These are phyloP conservation scores for Cephus rjabovi DNA, from an alignment of 2,888 invertebrate species.

Conservation along the genomic window DNA sequence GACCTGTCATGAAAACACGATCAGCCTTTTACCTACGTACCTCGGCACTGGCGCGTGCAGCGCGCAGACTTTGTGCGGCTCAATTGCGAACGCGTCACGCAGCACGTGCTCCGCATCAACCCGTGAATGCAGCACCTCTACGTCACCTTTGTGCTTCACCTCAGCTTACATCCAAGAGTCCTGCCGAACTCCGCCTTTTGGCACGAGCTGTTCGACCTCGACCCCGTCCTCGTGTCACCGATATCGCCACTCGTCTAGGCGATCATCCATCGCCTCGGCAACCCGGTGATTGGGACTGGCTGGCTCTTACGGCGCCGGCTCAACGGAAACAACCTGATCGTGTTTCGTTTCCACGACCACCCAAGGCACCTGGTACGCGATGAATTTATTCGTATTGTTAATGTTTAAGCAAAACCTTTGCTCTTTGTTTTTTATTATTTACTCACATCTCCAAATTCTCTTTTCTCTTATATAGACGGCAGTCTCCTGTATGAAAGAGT, in stretches of 20 bases:
- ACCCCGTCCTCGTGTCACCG: constrained; percentile 70
- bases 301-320: constrained; percentile 78
- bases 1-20: constrained; percentile 97
- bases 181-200: constrained; percentile 56
- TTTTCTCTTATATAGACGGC: constrained; percentile 74
- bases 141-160: constrained; percentile 64
- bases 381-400: neutral
- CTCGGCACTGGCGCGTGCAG: constrained; percentile 89
- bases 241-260: constrained; percentile 78
- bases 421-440: constrained; percentile 1
- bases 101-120: constrained; percentile 84
- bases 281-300: constrained; percentile 75
- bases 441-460: constrained; percentile 1
- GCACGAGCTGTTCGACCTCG: constrained; percentile 59
- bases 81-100: constrained; percentile 87
- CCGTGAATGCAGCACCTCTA: constrained; percentile 62
- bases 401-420: neutral
- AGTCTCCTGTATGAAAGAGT: constrained; percentile 89
- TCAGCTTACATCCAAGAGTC: constrained; percentile 55
- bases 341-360: constrained; percentile 90
- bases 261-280: constrained; percentile 68
- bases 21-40: constrained; percentile 96
- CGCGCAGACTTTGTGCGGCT: constrained; percentile 86
- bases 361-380: constrained; percentile 81
- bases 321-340: constrained; percentile 84